A percentile compares a stretch with the other conserved stretches of the same genome.
phyloP scores from a whole-genome alignment of 1,140 invertebrate genomes.

The Apocrypta bakeri region DNA sequence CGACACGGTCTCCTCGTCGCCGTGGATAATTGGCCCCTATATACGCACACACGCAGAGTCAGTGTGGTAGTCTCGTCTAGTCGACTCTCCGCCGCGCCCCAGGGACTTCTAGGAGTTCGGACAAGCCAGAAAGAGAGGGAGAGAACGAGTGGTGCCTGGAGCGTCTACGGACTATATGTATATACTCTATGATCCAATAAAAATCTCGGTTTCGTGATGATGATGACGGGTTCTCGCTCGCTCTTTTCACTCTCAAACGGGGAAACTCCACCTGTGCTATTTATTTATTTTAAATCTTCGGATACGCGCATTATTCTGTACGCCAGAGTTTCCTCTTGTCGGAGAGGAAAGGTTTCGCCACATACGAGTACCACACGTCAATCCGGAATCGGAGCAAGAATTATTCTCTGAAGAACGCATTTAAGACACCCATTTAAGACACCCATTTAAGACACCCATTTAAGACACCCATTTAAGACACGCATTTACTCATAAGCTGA shows the following conservation, averaged over 20 bases:
- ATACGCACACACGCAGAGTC: conserved; percentile 6
- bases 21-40: conserved; percentile 69
- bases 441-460: too few relatives aligned
- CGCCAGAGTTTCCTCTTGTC: too few relatives aligned
- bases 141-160: conserved; percentile 46
- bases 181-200: conserved; percentile 68
- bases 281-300: neutral
- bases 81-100: conserved; percentile 61
- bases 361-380: too few relatives aligned
- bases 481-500: too few relatives aligned
- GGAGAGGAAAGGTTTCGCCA: too few relatives aligned
- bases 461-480: too few relatives aligned
- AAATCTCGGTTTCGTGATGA: conserved; percentile 54
- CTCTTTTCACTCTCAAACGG: neutral
- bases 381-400: too few relatives aligned
- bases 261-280: neutral
- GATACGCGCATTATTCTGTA: too few relatives aligned
- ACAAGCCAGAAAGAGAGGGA: neutral
- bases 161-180: conserved; percentile 46
- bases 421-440: too few relatives aligned
- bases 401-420: too few relatives aligned
- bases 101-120: conserved; percentile 71
- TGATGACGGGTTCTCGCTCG: neutral
- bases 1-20: conserved; percentile 58
- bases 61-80: conserved; percentile 57